phyloP scores from a whole-genome alignment of 2,888 invertebrate genomes.

The Barypeithes pellucidus region DNA sequence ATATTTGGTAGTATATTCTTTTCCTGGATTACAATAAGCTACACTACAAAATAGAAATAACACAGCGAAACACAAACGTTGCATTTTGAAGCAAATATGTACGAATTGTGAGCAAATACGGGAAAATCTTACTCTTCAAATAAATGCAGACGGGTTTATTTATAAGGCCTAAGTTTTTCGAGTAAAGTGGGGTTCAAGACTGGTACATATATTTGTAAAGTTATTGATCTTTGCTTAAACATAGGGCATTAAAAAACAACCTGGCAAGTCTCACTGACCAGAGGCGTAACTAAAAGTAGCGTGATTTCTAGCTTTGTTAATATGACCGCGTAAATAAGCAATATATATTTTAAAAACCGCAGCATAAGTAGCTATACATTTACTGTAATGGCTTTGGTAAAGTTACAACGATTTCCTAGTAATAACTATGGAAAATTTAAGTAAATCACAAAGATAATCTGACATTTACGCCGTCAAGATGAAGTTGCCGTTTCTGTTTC shows the following conservation, averaged over 20 bases:
- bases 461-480: too few species aligned
- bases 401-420: too few species aligned
- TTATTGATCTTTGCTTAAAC: not conserved
- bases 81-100: constrained; percentile 7
- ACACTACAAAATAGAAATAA: constrained; percentile 19
- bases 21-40: constrained; percentile 51
- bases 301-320: not conserved
- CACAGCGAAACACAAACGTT: not conserved
- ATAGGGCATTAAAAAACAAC: not conserved
- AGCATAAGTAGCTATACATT: too few species aligned
- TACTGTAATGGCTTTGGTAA: too few species aligned
- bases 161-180: constrained; percentile 16
- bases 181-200: constrained; percentile 8
- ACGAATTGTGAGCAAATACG: not conserved
- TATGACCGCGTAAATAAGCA: too few species aligned
- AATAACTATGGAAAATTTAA: too few species aligned
- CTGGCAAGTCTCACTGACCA: not conserved
- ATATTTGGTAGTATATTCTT: constrained; percentile 77
- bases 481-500: too few species aligned
- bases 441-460: too few species aligned
- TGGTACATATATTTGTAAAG: not conserved
- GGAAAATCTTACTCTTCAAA: not conserved
- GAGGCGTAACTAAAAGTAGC: not conserved
- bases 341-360: too few species aligned
- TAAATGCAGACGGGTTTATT: not conserved